These are phyloP conservation scores for Rhyacophila brunnea DNA, from an alignment of 1,140 invertebrate species.

Conservation along the genomic window DNA sequence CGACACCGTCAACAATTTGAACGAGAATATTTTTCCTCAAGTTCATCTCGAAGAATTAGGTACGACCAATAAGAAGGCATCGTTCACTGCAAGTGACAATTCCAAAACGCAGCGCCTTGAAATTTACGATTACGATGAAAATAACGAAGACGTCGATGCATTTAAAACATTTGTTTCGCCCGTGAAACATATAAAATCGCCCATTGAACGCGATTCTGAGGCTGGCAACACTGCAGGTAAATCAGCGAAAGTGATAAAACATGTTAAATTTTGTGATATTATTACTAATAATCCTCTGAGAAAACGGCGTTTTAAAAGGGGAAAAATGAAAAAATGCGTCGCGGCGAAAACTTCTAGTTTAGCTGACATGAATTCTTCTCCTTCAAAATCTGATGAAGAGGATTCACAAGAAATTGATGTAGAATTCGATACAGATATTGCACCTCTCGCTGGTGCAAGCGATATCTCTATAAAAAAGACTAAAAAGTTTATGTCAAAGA, in stretches of 20 bases:
- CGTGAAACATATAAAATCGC: not conserved
- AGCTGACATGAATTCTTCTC: no score
- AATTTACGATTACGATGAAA: constrained; percentile 12
- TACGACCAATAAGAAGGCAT: not conserved
- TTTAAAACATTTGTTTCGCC: constrained; percentile 6
- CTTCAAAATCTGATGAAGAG: no score
- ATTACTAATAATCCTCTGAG: not conserved
- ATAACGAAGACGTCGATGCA: constrained; percentile 1
- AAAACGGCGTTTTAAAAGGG: not conserved
- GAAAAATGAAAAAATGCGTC: no score
- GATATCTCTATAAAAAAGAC: constrained; percentile 5
- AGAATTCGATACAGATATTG: no score
- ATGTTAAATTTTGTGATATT: not conserved
- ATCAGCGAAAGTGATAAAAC: not conserved
- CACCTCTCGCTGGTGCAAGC: no score
- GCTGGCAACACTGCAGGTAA: not conserved
- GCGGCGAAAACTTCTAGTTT: no score
- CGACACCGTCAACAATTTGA: not conserved
- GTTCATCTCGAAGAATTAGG: not conserved
- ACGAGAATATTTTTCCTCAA: not conserved
- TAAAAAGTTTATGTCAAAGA: constrained; percentile 9
- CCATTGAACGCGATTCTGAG: not conserved
- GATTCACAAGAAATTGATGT: no score
- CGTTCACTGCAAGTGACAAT: not conserved
- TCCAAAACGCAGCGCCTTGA: not conserved